Conservation (phyloP, 2,888 invertebrate species). For the Mylabris sibirica region DNA sequence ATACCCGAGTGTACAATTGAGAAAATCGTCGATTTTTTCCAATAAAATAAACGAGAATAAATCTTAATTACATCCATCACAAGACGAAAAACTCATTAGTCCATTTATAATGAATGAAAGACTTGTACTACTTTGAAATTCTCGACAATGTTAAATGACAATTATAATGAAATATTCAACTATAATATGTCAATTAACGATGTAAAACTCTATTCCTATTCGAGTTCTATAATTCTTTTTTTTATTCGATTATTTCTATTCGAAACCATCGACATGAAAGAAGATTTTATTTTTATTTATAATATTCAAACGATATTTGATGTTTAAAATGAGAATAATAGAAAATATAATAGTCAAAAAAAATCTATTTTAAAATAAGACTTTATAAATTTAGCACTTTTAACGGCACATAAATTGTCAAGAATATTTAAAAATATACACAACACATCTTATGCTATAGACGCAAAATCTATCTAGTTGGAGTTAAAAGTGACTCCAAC, state of each 20-base stretch:
- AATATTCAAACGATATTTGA: not conserved
- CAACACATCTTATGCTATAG: not conserved
- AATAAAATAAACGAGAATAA: not conserved
- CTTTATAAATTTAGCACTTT: not conserved
- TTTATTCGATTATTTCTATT: not conserved
- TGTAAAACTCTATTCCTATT: not conserved
- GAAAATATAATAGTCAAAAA: not conserved
- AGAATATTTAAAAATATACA: conserved; percentile 4
- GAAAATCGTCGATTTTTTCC: no score
- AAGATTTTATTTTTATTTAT: not conserved
- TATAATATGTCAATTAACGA: not conserved
- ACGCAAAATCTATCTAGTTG: conserved; percentile 2
- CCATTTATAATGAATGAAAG: conserved; percentile 1
- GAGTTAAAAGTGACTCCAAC: not conserved
- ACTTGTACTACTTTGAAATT: not conserved
- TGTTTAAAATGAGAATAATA: not conserved
- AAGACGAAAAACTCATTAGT: not conserved
- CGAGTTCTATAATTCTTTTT: not conserved
- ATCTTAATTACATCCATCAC: not conserved
- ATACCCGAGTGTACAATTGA: not conserved
- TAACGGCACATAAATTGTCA: conserved; percentile 2
- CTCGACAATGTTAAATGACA: not conserved
- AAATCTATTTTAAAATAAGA: not conserved
- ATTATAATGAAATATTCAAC: conserved; percentile 7
- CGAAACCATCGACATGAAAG: not conserved